Evolutionary conservation across 2,888 invertebrate species (phyloP), one percentile per base, ranked within the genome.

Genomic region (Orchesellides sinensis): DNA sequence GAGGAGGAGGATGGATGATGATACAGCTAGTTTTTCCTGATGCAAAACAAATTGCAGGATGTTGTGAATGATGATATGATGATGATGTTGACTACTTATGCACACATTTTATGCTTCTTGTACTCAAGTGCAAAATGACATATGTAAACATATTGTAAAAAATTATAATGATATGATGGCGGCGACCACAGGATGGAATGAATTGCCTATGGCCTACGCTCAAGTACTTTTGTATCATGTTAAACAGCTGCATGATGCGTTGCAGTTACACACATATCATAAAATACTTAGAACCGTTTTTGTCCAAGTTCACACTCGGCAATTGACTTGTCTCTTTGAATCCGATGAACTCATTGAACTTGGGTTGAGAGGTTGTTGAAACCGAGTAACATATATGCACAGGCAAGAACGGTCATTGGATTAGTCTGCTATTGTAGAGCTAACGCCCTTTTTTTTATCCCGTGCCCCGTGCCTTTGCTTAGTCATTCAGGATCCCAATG

Each of bases 361-460:
- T 25, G 40, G 66, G 66, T 45, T 40, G 65, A 74, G 32, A 73
- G 73, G 73, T 73, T 73, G 73, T 73, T 73, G 59, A 73, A 74
- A 52, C 63, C 49, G 14, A 59, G 8, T 59, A 40, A 59, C 56
- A 23, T 17, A 8, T 27, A 12, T 0, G 2, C 10, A n/a, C n/a
- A n/a, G n/a, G n/a, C n/a, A n/a, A n/a, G n/a, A n/a, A 25, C 65
- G 61, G 74, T 65, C 74, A 65, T 65, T 74, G 25, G 14, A 45
- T 21, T 54, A 21, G 19, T 54, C 54, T 21, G 23, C n/a, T n/a
- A n/a, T n/a, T n/a, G n/a, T n/a, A 29, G 5, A 27, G 59, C 27
- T 63, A 59, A 59, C 59, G 59, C 29, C 59, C 59, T 65, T 35
- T 63, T 19, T n/a, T n/a, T n/a, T n/a, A n/a, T n/a, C n/a, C n/a